Evolutionary conservation across 1,140 invertebrate species (phyloP), one percentile per base, ranked within the genome.

Genomic region (Calephelis nemesis): DNA sequence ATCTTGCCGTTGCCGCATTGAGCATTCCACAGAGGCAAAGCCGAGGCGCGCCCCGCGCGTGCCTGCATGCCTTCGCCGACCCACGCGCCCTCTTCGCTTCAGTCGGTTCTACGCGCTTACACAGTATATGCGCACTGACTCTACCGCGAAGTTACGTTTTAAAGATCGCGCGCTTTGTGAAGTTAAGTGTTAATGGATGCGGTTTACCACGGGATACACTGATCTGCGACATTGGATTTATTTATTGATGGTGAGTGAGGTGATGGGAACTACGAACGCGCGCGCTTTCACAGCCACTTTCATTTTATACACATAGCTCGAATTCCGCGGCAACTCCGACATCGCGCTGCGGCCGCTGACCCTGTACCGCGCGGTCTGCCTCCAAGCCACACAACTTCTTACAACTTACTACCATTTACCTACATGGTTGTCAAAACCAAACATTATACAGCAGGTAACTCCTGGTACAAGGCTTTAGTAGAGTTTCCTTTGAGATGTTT

Each of bases 231-330:
- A 77, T 85, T 85, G 86, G 84, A 88, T 90, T 91, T 88, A 68
- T 90, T 83, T 85, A 81, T 88, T 89, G 74, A 90, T 90, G 88
- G 88, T 91, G 79, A 91, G 88, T 89, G 76, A 62, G 40, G 70
- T 77, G 74, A 65, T 75, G 76, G 74, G 79, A 67, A 72, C 74
- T 69, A 78, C 81, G 77, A 83, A 84, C 86, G 85, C 85, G 88
- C 85, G 88, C 87, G 88, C 88, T 91, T 91, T 91, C 88, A 88
- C 88, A 85, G 84, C 85, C 85, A 90, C 88, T 90, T 90, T 90
- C 88, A 88, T 87, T 90, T 91, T 84, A 90, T 88, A 90, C 85
- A 87, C 88, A 91, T 91, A 88, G 82, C 83, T 90, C 79, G 85
- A 86, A 91, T 91, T 91, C 88, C 88, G 81, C 83, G 84, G 77